Percentiles rank a stretch among this genome's conserved stretches.
Evolutionary conservation across 1,140 invertebrate genomes (phyloP).

Genomic region (Drosophila pruinosa): DNA sequence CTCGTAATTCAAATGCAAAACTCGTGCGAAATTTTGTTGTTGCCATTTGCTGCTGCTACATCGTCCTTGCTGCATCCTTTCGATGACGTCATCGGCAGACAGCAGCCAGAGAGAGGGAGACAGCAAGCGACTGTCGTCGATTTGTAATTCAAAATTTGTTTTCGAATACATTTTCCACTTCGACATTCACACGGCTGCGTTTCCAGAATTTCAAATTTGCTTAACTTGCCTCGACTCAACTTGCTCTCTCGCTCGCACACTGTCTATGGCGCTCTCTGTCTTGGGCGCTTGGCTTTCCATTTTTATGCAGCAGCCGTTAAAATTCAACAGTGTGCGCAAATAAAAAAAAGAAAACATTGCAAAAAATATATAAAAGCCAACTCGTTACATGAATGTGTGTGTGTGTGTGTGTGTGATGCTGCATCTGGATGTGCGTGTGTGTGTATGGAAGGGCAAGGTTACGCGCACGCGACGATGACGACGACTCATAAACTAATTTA

Average conservation of each 20-base stretch:
- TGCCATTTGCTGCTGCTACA: slow-evolving; percentile 21
- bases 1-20: slow-evolving; percentile 79
- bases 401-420: slow-evolving; percentile 2
- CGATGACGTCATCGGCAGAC: slow-evolving; percentile 44
- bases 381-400: slow-evolving; percentile 10
- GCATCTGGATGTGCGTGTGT: slow-evolving; percentile 24
- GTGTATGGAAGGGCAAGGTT: slow-evolving; percentile 70
- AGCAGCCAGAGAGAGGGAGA: not conserved
- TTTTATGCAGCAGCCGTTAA: slow-evolving; percentile 76
- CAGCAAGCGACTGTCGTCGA: slow-evolving; percentile 44
- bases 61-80: slow-evolving; percentile 68
- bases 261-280: slow-evolving; percentile 1
- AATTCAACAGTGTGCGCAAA: slow-evolving; percentile 71
- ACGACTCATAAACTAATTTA: slow-evolving; percentile 81
- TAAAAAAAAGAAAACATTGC: slow-evolving; percentile 23
- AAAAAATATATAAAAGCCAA: slow-evolving; percentile 20
- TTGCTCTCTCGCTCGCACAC: slow-evolving; percentile 8
- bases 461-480: slow-evolving; percentile 68
- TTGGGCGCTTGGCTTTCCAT: slow-evolving; percentile 16
- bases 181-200: slow-evolving; percentile 49
- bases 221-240: no score
- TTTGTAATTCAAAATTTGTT: slow-evolving; percentile 82
- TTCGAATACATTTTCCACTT: slow-evolving; percentile 78
- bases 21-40: slow-evolving; percentile 76
- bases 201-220: slow-evolving; percentile 74